Evolutionary conservation across 2,888 invertebrate species (phyloP).

Genomic region (Athalia cordata): DNA sequence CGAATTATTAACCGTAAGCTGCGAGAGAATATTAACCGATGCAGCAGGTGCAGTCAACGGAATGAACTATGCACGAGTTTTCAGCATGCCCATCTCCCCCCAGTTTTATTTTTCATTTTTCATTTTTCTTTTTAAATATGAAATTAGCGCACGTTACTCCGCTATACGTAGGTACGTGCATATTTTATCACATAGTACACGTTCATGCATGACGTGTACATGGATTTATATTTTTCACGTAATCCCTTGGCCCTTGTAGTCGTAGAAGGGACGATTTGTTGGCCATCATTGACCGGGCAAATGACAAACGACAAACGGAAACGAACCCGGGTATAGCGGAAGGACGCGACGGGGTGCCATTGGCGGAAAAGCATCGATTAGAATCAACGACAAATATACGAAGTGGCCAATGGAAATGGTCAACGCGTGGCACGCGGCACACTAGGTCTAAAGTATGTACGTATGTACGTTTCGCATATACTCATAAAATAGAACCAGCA

Average conservation of each 20-base stretch:
- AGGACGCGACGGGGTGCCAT: conserved; percentile 43
- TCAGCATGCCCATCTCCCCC: no score
- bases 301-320: conserved; percentile 43
- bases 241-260: neutral
- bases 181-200: neutral
- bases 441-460: neutral
- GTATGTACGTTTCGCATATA: neutral
- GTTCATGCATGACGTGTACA: neutral
- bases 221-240: conserved; percentile 1
- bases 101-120: no score
- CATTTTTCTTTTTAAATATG: no score
- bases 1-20: no score
- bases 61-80: no score
- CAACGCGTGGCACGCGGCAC: neutral
- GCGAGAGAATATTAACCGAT: no score
- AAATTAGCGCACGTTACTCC: no score
- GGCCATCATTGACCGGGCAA: conserved; percentile 27
- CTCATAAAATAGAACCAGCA: neutral
- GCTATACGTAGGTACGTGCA: no score
- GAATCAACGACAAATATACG: conserved; percentile 41
- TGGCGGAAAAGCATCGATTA: conserved; percentile 44
- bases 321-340: conserved; percentile 28
- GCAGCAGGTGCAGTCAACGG: no score
- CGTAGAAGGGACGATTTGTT: conserved; percentile 1
- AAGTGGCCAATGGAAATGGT: conserved; percentile 6